Percentiles rank a stretch among this genome's conserved stretches.
These are phyloP conservation scores for Plebejus argus DNA, from an alignment of 2,888 invertebrate genomes.

Conservation along the genomic window DNA sequence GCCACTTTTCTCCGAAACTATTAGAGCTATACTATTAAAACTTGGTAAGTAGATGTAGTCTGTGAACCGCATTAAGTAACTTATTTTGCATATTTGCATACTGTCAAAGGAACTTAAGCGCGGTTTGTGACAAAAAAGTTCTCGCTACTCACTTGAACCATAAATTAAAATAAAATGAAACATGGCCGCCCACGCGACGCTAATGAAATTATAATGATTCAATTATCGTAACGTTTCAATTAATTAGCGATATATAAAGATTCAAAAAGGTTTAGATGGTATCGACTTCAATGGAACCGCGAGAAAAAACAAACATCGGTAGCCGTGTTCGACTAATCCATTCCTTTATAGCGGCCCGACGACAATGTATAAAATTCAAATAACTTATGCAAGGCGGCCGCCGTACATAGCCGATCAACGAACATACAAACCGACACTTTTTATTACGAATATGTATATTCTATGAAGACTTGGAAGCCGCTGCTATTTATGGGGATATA, in stretches of 20 bases:
- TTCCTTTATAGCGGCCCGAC: background rate
- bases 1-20: no score
- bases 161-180: background rate
- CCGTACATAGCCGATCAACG: slow-evolving; percentile 12
- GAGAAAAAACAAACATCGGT: background rate
- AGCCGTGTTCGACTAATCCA: slow-evolving; percentile 2
- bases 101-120: background rate
- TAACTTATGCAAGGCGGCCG: slow-evolving; percentile 9
- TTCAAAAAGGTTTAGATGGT: slow-evolving; percentile 2
- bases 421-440: slow-evolving; percentile 14
- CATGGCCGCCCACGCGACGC: background rate
- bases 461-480: background rate
- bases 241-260: background rate
- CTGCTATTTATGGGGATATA: slow-evolving; percentile 17
- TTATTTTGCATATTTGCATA: background rate
- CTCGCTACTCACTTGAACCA: background rate
- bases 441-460: slow-evolving; percentile 23
- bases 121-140: background rate
- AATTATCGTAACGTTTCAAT: background rate
- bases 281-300: background rate
- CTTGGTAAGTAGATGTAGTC: no score
- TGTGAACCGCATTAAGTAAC: no score
- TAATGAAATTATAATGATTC: slow-evolving; percentile 14
- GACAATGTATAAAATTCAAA: slow-evolving; percentile 29
- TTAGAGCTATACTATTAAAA: no score